Conservation (phyloP, 1,140 invertebrate species). For the Micrasema minimum region DNA sequence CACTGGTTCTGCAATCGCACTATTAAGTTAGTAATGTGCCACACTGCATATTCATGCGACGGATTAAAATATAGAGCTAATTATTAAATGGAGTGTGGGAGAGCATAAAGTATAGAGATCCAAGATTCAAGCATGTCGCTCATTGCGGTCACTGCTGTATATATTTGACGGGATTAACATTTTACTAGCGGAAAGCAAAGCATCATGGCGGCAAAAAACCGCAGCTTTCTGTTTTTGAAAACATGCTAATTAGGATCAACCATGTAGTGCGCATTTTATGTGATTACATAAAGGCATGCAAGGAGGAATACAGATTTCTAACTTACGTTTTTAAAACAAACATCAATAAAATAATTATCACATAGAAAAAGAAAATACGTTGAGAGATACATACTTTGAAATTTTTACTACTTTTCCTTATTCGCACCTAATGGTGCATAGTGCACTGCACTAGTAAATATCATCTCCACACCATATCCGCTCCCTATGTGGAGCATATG, state of each 20-base stretch:
- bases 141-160: slow-evolving; percentile 33
- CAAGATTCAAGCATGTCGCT: slow-evolving; percentile 15
- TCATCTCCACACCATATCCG: too few species aligned
- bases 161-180: slow-evolving; percentile 37
- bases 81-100: slow-evolving; percentile 38
- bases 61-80: slow-evolving; percentile 37
- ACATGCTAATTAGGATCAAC: slow-evolving; percentile 22
- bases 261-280: neutral
- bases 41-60: slow-evolving; percentile 25
- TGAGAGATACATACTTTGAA: too few species aligned
- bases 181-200: slow-evolving; percentile 16
- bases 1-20: too few species aligned
- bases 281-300: neutral
- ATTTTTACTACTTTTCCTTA: too few species aligned
- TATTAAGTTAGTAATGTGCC: neutral
- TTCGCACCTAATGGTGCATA: too few species aligned
- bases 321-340: too few species aligned
- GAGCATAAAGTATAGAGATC: slow-evolving; percentile 4
- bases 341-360: too few species aligned
- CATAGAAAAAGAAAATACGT: too few species aligned
- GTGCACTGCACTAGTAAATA: too few species aligned
- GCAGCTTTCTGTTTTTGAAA: slow-evolving; percentile 37
- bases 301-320: neutral
- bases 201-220: slow-evolving; percentile 3
- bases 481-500: too few species aligned